Percentiles rank a stretch among this genome's conserved stretches.
Conservation (phyloP, 2,113 vertebrate species). For the Oreotragus oreotragus region DNA sequence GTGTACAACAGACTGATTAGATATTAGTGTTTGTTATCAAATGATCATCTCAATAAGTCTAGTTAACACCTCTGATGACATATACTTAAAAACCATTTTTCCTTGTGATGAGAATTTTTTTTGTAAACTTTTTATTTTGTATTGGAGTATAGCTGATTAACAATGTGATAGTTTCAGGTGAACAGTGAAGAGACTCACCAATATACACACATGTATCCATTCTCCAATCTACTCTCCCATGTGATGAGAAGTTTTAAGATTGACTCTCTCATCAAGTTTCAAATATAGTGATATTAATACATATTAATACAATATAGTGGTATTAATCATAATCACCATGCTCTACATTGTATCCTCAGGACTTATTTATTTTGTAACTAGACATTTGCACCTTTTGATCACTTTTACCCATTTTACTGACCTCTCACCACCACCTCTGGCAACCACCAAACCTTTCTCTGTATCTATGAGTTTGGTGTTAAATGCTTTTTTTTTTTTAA, state of each 20-base stretch:
- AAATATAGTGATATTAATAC: neutral
- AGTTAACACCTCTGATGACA: neutral
- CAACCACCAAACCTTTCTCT: neutral
- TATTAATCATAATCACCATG: neutral
- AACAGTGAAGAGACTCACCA: neutral
- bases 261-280: neutral
- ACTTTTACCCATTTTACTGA: neutral
- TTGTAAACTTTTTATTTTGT: neutral
- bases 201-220: neutral
- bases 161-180: neutral
- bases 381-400: neutral
- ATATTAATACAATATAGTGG: neutral
- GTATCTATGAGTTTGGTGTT: neutral
- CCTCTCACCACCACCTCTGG: neutral
- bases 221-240: neutral
- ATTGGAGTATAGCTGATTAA: neutral
- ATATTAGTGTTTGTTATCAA: neutral
- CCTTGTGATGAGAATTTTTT: neutral
- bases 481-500: neutral
- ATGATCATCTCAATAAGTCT: neutral
- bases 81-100: neutral
- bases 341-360: neutral
- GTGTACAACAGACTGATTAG: neutral
- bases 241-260: neutral
- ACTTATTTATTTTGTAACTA: neutral